Evolutionary conservation across 2,797 vertebrate species (phyloP).

Genomic region (Diplodus sargus): DNA sequence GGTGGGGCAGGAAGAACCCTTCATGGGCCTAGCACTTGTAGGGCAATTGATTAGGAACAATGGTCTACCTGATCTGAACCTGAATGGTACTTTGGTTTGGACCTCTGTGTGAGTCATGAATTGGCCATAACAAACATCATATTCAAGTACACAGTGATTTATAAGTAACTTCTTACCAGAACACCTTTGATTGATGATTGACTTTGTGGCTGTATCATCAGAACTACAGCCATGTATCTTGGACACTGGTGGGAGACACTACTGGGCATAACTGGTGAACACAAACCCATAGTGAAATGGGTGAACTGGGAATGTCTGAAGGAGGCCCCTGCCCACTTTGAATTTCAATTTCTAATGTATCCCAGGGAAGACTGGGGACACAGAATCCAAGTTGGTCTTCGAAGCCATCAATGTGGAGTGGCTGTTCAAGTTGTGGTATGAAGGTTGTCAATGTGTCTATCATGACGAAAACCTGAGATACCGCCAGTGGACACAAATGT

Average conservation of each 20-base stretch:
- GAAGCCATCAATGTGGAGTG: not conserved
- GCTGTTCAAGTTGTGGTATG: too few relatives aligned
- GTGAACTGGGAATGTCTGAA: too few relatives aligned
- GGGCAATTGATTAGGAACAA: not conserved
- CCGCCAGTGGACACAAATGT: not conserved
- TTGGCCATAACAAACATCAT: not conserved
- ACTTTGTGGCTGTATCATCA: not conserved
- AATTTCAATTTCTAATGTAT: not conserved
- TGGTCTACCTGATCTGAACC: not conserved
- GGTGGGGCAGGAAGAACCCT: too few relatives aligned
- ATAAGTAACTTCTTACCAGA: not conserved
- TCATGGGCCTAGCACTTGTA: too few relatives aligned
- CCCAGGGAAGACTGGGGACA: not conserved
- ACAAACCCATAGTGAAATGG: too few relatives aligned
- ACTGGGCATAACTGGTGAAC: not conserved
- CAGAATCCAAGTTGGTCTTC: not conserved
- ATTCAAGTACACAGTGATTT: not conserved
- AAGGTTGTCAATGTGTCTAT: too few relatives aligned
- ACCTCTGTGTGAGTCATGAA: not conserved
- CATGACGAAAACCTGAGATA: too few relatives aligned
- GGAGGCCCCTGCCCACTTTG: not conserved
- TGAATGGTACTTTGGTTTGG: not conserved
- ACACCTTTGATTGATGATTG: not conserved
- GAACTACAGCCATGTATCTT: not conserved
- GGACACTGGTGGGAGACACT: not conserved